Evolutionary conservation across 2,113 vertebrate species (phyloP), one percentile per base, ranked within the genome.

Genomic region (Oncorhynchus clarkii): DNA sequence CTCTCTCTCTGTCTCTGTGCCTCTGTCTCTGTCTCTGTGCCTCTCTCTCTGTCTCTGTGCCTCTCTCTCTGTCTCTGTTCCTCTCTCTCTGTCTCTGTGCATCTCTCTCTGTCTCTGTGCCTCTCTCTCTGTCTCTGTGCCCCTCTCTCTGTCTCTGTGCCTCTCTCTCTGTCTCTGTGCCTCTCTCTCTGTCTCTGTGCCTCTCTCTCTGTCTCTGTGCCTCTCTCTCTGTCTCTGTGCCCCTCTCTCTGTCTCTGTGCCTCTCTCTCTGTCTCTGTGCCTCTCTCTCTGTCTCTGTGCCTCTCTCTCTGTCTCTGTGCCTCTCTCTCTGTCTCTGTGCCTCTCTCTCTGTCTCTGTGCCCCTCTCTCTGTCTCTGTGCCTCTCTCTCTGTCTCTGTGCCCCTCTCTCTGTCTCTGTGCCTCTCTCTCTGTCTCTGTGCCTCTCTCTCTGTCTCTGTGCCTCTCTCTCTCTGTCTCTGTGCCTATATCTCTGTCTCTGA

Each of bases 21-120:
- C 5, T 34, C 65, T 62, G 20, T 14, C n/a, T 45, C 11, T 73
- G 48, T 62, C 24, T 9, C 22, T 48, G 13, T 73, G 48, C 80
- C 72, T 70, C 60, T 78, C 48, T 0, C 16, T 85, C 76, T 76
- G 59, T 72, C 31, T 72, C n/a, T n/a, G n/a, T n/a, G n/a, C n/a
- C n/a, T n/a, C n/a, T n/a, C n/a, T 27, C 26, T 27, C 49, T 18
- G 12, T 54, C 9, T 45, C 31, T 34, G 5, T 34, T 1, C 12
- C 31, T 76, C 39, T 67, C 7, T 45, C 26, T 26, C 51, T 18
- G 12, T 54, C 39, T 45, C 34, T 34, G 31, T 27, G 27, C 27
- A 2, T 3, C 2, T 27, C 27, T 27, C 67, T n/a, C 5, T 69
- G 57, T 57, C 20, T 71, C 49, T 66, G 39, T 20, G 8, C 20